phyloP scores from a whole-genome alignment of 2,888 invertebrate species.

The Megaustenia siamemsis region DNA sequence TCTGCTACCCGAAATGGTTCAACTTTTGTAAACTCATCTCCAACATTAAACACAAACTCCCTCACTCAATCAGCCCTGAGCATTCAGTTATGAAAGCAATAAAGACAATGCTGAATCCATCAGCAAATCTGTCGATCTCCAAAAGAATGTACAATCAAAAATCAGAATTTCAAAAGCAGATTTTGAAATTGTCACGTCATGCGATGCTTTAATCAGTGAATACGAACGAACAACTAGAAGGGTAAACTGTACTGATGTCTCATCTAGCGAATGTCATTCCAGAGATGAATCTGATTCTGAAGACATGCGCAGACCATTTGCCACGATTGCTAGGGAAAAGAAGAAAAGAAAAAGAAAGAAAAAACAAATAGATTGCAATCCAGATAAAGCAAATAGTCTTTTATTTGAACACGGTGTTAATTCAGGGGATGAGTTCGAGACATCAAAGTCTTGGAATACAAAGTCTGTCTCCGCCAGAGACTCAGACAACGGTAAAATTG shows the following conservation, averaged over 20 bases:
- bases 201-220: background rate
- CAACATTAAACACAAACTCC: too few relatives aligned
- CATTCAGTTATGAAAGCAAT: background rate
- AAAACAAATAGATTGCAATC: background rate
- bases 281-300: background rate
- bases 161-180: conserved; percentile 32
- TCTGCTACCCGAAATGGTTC: too few relatives aligned
- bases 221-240: background rate
- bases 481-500: background rate
- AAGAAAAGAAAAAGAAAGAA: conserved; percentile 33
- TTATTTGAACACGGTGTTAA: background rate
- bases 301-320: conserved; percentile 38
- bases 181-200: conserved; percentile 25
- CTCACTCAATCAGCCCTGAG: background rate
- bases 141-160: background rate
- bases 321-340: conserved; percentile 22
- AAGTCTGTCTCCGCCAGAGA: background rate
- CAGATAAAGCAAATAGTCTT: background rate
- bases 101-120: background rate
- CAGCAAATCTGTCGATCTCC: background rate
- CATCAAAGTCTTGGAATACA: background rate
- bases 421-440: conserved; percentile 16
- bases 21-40: too few relatives aligned
- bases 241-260: background rate
- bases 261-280: background rate